Base-by-base conservation (phyloP, 2,113 vertebrate species). In the Thamnophis sirtalis region DNA sequence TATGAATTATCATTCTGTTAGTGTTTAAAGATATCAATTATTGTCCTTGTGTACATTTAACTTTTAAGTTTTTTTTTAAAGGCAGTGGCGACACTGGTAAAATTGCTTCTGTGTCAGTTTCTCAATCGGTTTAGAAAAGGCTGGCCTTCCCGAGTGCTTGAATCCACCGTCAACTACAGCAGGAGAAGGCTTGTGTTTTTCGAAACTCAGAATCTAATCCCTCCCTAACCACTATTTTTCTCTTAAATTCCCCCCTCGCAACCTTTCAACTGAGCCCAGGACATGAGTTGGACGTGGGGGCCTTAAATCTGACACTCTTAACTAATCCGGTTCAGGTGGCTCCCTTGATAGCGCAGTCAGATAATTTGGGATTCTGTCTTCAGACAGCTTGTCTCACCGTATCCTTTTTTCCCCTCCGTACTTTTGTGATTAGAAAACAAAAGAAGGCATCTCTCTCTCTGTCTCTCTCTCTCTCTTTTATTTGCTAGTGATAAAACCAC, bases 171-270 rank as follows among this genome's bases (percentile, higher is more conserved):
- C 17, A 48, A 92, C 56, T 63, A 8, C 3, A 0, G 0, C 53
- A 1, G 19, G 90, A 13, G 1, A 92, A 48, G 3, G 94, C 97
- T 98, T 97, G 94, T 97, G 98, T 98, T 97, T 98, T 97, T 87
- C 95, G 95, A 96, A 96, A 93, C 94, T 94, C 86, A 68, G 91
- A 8, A 93, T 96, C 94, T 95, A 97, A 97, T 97, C 96, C 95
- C 87, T 38, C 93, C 96, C 96, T 96, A 92, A 92, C 95, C 92
- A 94, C 95, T 93, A 93, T 95, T 96, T 95, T 88, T 91, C 91
- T 51, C 94, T 96, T 90, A 87, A 94, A 88, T 95, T 95, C 96
- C 97, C 96, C 5, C 93, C 53, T 97, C 96, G 92, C 97, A 96
- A 84, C 94, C 93, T 93, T 97, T 92, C 93, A 49, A 51, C 51